A percentile compares a stretch with the other conserved stretches of the same genome.
phyloP scores from a whole-genome alignment of 2,113 vertebrate species.

The Gallinago paraguaiae region DNA sequence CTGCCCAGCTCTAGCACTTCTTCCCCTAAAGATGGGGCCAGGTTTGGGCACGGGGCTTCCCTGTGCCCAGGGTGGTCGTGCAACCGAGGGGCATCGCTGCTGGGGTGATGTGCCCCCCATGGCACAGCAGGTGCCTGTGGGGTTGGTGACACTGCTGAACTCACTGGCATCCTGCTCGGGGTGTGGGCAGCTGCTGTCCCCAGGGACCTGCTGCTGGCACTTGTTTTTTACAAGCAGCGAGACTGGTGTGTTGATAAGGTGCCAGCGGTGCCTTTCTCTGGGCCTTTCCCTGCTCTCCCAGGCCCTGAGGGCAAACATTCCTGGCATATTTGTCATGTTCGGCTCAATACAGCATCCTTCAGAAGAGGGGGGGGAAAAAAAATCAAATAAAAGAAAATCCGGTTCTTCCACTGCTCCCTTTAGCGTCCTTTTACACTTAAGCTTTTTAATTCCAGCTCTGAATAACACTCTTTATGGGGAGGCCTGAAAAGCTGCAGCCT shows the following conservation, averaged over 20 bases:
- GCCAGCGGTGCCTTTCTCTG: constrained; percentile 34
- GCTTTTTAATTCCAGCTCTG: constrained; percentile 5
- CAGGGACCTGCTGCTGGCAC: background rate
- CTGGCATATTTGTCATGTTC: constrained; percentile 64
- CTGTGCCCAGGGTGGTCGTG: no score
- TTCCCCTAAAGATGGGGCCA: background rate
- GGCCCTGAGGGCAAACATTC: constrained; percentile 67
- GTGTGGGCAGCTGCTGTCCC: background rate
- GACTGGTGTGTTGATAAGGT: constrained; percentile 12
- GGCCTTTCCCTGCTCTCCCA: constrained; percentile 43
- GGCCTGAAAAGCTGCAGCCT: background rate
- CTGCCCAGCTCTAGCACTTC: fast-evolving
- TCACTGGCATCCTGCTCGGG: background rate
- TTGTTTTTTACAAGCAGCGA: background rate
- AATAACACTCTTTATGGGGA: background rate
- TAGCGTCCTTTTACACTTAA: background rate
- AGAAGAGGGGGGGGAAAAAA: background rate
- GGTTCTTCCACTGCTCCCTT: constrained; percentile 51
- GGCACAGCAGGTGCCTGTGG: background rate
- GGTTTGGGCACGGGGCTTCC: background rate
- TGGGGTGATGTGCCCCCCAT: fast-evolving
- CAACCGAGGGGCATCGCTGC: fast-evolving
- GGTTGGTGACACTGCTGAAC: background rate
- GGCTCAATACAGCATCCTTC: constrained; percentile 55
- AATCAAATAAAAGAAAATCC: constrained; percentile 64